Evolutionary conservation across 2,113 vertebrate species (phyloP), one percentile per base, ranked within the genome.

Genomic region (Otus sunia): DNA sequence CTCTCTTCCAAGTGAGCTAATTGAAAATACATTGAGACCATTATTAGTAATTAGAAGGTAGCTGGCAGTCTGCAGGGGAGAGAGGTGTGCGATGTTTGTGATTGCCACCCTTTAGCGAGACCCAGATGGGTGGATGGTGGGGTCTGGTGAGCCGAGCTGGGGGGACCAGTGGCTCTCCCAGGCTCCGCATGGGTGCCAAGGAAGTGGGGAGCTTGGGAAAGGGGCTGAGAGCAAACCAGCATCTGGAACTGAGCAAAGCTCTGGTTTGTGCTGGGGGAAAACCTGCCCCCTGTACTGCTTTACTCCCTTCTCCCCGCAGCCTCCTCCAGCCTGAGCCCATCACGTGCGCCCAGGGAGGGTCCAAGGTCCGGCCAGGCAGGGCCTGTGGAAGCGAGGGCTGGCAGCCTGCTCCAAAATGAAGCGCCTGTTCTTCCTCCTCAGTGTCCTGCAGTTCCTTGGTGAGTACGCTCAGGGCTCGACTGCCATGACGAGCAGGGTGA

Each of bases 31-130:
- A 27, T 4, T 11, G 79, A 75, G 39, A 14, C 43, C n/a, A 16
- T 80, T 74, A 66, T 56, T 50, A 45, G 69, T 67, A 75, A 95
- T 83, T 56, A 80, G 20, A 29, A 93, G 60, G 81, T 47, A 45
- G 81, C 37, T 1, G 3, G 43, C 9, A 5, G 22, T 88, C 55
- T 20, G 56, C 22, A 10, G 63, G 18, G 41, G 29, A 59, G 18
- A 55, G n/a, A 0, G 5, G 41, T 0, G 4, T 37, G 71, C 66
- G 47, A 11, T 0, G 3, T 5, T 73, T 1, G 0, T 0, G 2
- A 58, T 49, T 3, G 0, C 9, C 19, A 6, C 18, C 12, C 19
- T 43, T 10, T 21, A 20, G 60, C 10, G 6, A 17, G 26, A 11
- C 22, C 15, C 0, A 4, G 15, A 1, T 4, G 50, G 27, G 6